phyloP scores from a whole-genome alignment of 1,140 invertebrate species.

The Coboldia fuscipes region DNA sequence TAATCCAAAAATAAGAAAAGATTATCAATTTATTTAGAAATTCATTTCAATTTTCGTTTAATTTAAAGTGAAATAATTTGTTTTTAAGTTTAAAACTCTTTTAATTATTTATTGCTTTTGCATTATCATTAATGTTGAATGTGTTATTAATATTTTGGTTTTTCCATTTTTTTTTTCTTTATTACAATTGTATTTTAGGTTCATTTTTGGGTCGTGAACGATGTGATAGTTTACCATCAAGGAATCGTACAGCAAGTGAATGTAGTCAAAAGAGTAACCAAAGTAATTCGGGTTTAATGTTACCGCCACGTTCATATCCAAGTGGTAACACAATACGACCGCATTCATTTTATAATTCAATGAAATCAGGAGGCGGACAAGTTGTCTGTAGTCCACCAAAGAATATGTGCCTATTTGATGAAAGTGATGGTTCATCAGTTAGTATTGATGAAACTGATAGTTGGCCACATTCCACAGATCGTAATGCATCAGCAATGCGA shows the following conservation, averaged over 20 bases:
- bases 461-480: slow-evolving; percentile 5
- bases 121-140: no score
- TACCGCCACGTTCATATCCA: slow-evolving; percentile 11
- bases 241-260: slow-evolving; percentile 36
- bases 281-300: slow-evolving; percentile 7
- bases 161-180: no score
- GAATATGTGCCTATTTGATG: slow-evolving; percentile 29
- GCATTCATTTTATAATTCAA: slow-evolving; percentile 33
- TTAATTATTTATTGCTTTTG: no score
- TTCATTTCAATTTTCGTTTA: no score
- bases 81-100: no score
- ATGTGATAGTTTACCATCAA: slow-evolving; percentile 56
- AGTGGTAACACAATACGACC: slow-evolving; percentile 26
- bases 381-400: slow-evolving; percentile 34
- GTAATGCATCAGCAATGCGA: slow-evolving; percentile 2
- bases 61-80: no score
- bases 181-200: neutral
- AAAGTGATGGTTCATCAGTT: slow-evolving; percentile 44
- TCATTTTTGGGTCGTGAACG: slow-evolving; percentile 32
- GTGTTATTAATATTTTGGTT: no score
- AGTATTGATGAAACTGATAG: slow-evolving; percentile 38
- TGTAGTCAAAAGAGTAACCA: slow-evolving; percentile 23
- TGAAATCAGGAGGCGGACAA: no score
- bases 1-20: no score
- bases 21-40: no score